A percentile compares a stretch with the other conserved stretches of the same genome.
Conservation (phyloP, 2,113 vertebrate genomes). For the cat (Felis catus) region DNA sequence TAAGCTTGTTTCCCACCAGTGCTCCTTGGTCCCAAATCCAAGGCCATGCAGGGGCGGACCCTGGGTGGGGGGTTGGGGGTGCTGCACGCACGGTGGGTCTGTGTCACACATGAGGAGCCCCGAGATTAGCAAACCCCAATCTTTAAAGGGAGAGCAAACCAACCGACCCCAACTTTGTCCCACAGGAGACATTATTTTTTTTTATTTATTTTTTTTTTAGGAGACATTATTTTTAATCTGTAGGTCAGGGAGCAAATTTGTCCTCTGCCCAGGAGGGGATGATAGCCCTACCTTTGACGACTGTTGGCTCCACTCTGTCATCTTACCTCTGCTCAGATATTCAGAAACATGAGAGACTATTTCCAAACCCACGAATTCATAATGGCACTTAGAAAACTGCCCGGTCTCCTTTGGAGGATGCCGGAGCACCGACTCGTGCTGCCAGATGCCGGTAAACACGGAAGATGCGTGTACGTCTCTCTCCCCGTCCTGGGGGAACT, state of each 20-base stretch:
- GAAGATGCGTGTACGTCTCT: rapidly evolving
- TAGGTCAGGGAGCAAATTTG: background rate
- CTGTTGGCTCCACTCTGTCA: background rate
- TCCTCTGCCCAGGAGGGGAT: background rate
- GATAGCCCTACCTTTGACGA: background rate
- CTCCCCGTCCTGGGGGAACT: background rate
- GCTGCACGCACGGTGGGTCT: rapidly evolving
- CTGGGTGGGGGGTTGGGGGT: background rate
- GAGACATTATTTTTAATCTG: background rate
- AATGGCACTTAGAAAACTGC: background rate
- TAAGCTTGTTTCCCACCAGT: background rate
- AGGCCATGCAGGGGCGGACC: too few species aligned
- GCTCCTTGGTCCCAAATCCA: background rate
- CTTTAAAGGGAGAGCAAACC: background rate
- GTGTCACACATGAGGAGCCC: background rate
- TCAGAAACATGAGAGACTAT: background rate
- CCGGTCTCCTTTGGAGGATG: too few species aligned
- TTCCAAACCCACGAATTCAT: background rate
- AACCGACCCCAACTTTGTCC: background rate
- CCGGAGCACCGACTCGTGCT: rapidly evolving
- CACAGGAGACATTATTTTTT: background rate
- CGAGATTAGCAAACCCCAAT: background rate
- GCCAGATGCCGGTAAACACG: background rate
- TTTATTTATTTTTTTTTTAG: background rate
- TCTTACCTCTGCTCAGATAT: background rate